Evolutionary conservation across 1,140 invertebrate species (phyloP).

Genomic region (Drepana arcuata): DNA sequence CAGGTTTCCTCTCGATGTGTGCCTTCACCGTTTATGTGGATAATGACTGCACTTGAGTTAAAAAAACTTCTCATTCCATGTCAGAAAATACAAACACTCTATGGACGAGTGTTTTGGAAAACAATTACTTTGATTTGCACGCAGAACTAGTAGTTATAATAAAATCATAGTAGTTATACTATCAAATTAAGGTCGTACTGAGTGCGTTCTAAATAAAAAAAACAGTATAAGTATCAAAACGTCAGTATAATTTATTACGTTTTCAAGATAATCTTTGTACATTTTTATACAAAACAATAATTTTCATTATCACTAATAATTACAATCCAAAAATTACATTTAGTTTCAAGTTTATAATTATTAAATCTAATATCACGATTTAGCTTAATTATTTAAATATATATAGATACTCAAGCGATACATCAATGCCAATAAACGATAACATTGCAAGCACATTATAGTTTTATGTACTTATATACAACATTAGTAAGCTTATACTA

Average conservation of each 20-base stretch:
- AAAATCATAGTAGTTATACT: too few species aligned
- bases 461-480: slow-evolving; percentile 19
- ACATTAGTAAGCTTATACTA: too few species aligned
- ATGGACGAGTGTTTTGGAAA: too few species aligned
- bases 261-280: slow-evolving; percentile 69
- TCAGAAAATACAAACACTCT: too few species aligned
- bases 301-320: slow-evolving; percentile 67
- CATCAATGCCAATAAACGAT: slow-evolving; percentile 44
- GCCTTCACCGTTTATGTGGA: too few species aligned
- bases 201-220: slow-evolving; percentile 40
- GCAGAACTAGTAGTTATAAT: too few species aligned
- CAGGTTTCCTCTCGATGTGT: too few species aligned
- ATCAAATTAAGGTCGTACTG: too few species aligned
- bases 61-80: too few species aligned
- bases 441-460: slow-evolving; percentile 48
- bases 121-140: too few species aligned
- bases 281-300: slow-evolving; percentile 71
- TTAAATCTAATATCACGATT: slow-evolving; percentile 71
- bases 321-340: slow-evolving; percentile 71
- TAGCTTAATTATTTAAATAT: slow-evolving; percentile 63
- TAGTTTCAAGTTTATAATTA: slow-evolving; percentile 67
- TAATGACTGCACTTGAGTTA: too few species aligned
- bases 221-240: slow-evolving; percentile 64
- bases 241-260: slow-evolving; percentile 70
- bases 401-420: slow-evolving; percentile 57